These are phyloP conservation scores for Chorisops tibialis DNA, from an alignment of 2,888 invertebrate genomes.

Conservation along the genomic window DNA sequence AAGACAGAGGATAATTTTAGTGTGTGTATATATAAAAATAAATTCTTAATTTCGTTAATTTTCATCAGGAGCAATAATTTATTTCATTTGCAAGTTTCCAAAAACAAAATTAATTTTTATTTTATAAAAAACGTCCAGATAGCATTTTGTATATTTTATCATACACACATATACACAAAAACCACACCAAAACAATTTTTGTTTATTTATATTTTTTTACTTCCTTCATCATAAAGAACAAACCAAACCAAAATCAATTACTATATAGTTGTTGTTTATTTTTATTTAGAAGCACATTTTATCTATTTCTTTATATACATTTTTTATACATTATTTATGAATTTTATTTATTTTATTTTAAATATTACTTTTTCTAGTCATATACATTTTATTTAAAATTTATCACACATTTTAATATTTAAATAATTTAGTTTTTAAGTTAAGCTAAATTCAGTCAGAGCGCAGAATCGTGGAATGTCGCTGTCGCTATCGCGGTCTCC, in stretches of 20 bases:
- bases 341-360: conserved; percentile 19
- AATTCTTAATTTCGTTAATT: not conserved
- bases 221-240: not conserved
- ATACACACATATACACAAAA: conserved; percentile 16
- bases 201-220: not conserved
- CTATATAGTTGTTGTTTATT: not conserved
- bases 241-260: not conserved
- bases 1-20: conserved; percentile 31
- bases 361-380: not conserved
- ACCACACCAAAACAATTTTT: not conserved
- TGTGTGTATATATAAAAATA: conserved; percentile 27
- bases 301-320: conserved; percentile 9
- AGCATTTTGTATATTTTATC: conserved; percentile 18
- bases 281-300: conserved; percentile 23
- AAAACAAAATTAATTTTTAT: not conserved
- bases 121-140: not conserved
- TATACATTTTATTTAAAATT: not conserved
- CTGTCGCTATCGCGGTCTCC: conserved; percentile 55
- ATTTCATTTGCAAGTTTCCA: no score
- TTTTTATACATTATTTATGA: no score
- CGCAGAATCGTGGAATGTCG: conserved; percentile 49
- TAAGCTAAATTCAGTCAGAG: conserved; percentile 8
- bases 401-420: not conserved
- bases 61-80: not conserved
- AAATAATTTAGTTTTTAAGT: not conserved